Evolutionary conservation across 2,888 invertebrate species (phyloP), one percentile per base, ranked within the genome.

Genomic region (Campoplex capitator): DNA sequence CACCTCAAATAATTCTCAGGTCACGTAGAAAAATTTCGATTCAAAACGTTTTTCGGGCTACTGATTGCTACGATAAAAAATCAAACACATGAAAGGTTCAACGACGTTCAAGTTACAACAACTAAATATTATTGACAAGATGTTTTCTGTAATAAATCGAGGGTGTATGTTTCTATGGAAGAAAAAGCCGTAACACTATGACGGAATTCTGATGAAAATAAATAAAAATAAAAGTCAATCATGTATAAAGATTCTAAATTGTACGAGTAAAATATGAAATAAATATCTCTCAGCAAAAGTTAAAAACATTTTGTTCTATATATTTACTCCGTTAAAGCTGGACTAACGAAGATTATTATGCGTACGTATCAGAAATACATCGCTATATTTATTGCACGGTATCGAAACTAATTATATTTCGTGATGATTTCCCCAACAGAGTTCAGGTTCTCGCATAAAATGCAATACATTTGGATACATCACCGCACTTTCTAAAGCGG

Each of bases 401-500:
- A 85, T 87, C 79, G 76, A 83, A 73, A 76, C 62, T 80, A 82
- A 77, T 87, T 76, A 87, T 87, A 82, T 84, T 87, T 87, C 67
- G 70, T 85, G 65, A 56, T 83, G 76, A 87, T 87, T 85, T 68
- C 58, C 62, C 56, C 67, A 58, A 67, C 23, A 68, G 23, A 23
- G 32, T 71, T 71, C 32, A 51, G 56, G 73, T 87, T 85, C 42
- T 51, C 45, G 42, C 65, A 23, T 70, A 38, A 35, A 23, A 56
- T 18, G 68, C 11, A 51, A n/a, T 45, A 32, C 28, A 48, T 54
- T 4, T 65, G 23, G 48, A 18, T 48, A 76, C 8, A 56, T 48
- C 73, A 77, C 83, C 76, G 73, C 56, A 76, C 79, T 73, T 38
- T 73, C 83, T 67, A 85, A 83, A 87, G 83, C 83, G 76, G 85